phyloP scores from a whole-genome alignment of 2,888 invertebrate species.

The Cerastoderma edule region DNA sequence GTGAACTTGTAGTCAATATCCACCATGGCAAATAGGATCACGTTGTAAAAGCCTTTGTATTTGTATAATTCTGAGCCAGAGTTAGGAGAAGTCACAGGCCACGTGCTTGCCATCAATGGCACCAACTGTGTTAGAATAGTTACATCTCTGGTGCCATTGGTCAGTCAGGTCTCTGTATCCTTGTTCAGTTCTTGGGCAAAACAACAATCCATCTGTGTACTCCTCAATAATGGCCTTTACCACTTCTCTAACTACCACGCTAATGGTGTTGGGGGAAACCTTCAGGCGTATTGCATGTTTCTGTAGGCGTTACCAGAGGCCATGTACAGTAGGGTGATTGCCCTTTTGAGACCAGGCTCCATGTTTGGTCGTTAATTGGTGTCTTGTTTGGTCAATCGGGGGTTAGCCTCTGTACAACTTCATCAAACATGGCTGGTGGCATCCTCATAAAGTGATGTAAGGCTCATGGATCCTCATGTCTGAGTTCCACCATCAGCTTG shows the following conservation, averaged over 20 bases:
- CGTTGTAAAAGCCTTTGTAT: constrained; percentile 29
- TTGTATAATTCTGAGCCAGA: constrained; percentile 27
- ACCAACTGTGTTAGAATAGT: constrained; percentile 34
- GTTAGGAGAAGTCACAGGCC: constrained; percentile 32
- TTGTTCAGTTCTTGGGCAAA: constrained; percentile 31
- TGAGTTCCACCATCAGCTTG: no score
- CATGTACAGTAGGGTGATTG: no score
- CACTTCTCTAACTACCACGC: constrained; percentile 47
- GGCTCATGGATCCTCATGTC: no score
- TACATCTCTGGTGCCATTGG: constrained; percentile 38
- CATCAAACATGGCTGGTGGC: constrained; percentile 59
- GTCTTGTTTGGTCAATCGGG: constrained; percentile 51
- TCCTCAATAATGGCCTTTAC: constrained; percentile 56
- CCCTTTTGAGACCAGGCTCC: no score
- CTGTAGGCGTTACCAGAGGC: no score
- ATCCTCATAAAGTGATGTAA: no score
- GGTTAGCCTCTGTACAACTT: constrained; percentile 40
- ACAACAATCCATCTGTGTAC: constrained; percentile 39
- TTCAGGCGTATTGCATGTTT: constrained; percentile 56
- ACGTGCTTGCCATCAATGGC: constrained; percentile 35
- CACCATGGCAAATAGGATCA: constrained; percentile 28
- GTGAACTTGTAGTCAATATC: constrained; percentile 31
- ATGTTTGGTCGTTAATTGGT: constrained; percentile 43
- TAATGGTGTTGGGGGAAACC: constrained; percentile 57
- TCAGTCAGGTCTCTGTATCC: constrained; percentile 27